Evolutionary conservation across 2,888 invertebrate species (phyloP), one percentile per base, ranked within the genome.

Genomic region (Fragum fragum): DNA sequence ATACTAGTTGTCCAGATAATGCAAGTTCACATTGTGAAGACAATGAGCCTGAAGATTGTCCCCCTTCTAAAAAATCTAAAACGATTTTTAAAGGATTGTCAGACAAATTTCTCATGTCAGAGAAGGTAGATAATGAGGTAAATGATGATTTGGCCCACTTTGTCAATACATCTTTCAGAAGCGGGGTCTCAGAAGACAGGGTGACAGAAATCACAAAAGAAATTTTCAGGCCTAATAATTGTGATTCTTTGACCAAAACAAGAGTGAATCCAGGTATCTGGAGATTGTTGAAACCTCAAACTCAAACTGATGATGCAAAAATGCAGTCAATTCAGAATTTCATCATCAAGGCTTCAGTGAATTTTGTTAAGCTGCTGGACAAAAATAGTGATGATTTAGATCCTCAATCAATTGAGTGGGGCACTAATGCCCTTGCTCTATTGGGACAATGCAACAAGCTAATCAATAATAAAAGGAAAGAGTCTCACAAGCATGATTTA

Each of bases 241-340:
- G 81, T 78, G 74, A 75, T 18, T 21, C 70, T 16, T 23, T 78
- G 28, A 68, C 59, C 1, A 78, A 78, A 36, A 78, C 77, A 14
- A 26, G 73, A 14, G 79, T 83, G 0, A 80, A 80, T 59, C 68
- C 36, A 14, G 68, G 74, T 32, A 76, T 83, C 28, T 80, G 79
- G 75, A 53, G 72, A 9, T 26, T 79, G 1, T 29, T 83, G 1
- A 74, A 71, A 16, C 23, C 59, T 0, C 52, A 76, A 1, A 82
- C 76, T 26, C 69, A 79, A 32, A 66, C 76, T 16, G 79, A 76
- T 21, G 79, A 82, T 26, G 23, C 26, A 23, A 76, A 70, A 66
- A 61, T 79, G 53, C 70, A 71, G 32, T 1, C 11, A 1, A 63
- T 76, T 21, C 81, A 81, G 14, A 63, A 69, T 59, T 11, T 39